These are phyloP conservation scores for Ceratosolen solmsi DNA, from an alignment of 1,140 invertebrate species.

Conservation along the genomic window DNA sequence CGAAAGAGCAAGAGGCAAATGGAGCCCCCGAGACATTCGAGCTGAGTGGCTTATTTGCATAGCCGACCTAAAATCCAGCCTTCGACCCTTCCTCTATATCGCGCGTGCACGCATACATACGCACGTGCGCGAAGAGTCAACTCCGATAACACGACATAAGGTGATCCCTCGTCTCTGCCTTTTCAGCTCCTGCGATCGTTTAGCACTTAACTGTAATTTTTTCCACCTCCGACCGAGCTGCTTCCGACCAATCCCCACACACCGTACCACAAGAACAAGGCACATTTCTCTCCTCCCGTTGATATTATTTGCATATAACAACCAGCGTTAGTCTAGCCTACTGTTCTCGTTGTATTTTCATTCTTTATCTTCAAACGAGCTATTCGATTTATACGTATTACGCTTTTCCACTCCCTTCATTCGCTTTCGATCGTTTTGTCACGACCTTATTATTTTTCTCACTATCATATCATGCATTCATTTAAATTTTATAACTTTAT, in stretches of 20 bases:
- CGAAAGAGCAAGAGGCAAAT: slow-evolving; percentile 30
- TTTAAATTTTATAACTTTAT: too few species aligned
- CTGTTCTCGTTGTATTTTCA: neutral
- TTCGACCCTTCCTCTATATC: slow-evolving; percentile 30
- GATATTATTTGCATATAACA: slow-evolving; percentile 48
- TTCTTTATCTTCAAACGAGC: slow-evolving; percentile 5
- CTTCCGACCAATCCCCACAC: neutral
- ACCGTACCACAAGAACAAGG: slow-evolving; percentile 28
- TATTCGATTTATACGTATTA: slow-evolving; percentile 38
- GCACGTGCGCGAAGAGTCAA: slow-evolving; percentile 30
- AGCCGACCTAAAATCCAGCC: slow-evolving; percentile 35
- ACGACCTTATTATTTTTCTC: slow-evolving; percentile 3
- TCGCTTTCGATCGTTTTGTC: neutral
- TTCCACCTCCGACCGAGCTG: slow-evolving; percentile 49
- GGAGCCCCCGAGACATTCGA: slow-evolving; percentile 49
- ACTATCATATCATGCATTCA: neutral
- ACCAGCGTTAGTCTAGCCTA: neutral
- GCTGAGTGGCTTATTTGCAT: slow-evolving; percentile 53
- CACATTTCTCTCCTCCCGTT: slow-evolving; percentile 54
- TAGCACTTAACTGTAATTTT: slow-evolving; percentile 65
- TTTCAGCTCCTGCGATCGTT: slow-evolving; percentile 59
- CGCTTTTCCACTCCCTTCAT: neutral
- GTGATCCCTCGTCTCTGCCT: slow-evolving; percentile 53
- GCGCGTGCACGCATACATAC: neutral
- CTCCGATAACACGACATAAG: slow-evolving; percentile 62